Evolutionary conservation across 2,888 invertebrate species (phyloP).

Genomic region (Uloborus plumipes): DNA sequence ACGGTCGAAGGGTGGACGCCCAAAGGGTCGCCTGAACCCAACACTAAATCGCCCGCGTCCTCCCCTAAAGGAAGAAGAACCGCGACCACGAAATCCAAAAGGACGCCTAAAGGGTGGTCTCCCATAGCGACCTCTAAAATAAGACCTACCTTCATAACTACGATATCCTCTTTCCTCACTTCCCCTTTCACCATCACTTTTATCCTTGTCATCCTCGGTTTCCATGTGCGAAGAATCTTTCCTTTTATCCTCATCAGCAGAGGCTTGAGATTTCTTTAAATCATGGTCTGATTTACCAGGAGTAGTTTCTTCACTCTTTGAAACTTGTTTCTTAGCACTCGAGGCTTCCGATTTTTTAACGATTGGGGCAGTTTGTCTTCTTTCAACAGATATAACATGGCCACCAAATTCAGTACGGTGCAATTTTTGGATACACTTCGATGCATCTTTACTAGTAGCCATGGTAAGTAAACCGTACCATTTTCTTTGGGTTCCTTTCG

Average conservation of each 20-base stretch:
- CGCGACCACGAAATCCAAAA: slow-evolving; percentile 42
- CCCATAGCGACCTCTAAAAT: slow-evolving; percentile 26
- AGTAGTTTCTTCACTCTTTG: slow-evolving; percentile 14
- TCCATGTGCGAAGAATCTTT: slow-evolving; percentile 6
- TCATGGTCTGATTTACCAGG: slow-evolving; percentile 24
- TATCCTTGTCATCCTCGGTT: slow-evolving; percentile 27
- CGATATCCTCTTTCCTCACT: slow-evolving; percentile 34
- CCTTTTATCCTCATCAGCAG: slow-evolving; percentile 36
- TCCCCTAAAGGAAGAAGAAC: slow-evolving; percentile 37
- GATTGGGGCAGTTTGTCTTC: slow-evolving; percentile 44
- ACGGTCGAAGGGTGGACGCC: slow-evolving; percentile 35
- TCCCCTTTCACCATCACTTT: slow-evolving; percentile 32
- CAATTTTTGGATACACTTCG: slow-evolving; percentile 77
- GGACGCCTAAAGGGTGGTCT: slow-evolving; percentile 39
- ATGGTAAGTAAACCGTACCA: slow-evolving; percentile 98
- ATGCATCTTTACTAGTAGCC: slow-evolving; percentile 80
- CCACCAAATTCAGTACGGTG: slow-evolving; percentile 95
- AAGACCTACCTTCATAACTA: slow-evolving; percentile 39
- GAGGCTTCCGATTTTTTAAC: slow-evolving; percentile 39
- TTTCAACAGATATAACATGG: slow-evolving; percentile 93
- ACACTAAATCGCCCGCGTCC: slow-evolving; percentile 35
- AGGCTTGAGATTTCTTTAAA: slow-evolving; percentile 19
- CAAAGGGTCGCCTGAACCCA: slow-evolving; percentile 47
- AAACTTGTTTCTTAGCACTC: slow-evolving; percentile 17
- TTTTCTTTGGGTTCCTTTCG: slow-evolving; percentile 78